Percentiles rank a stretch among this genome's conserved stretches.
Evolutionary conservation across 1,140 invertebrate species (phyloP).

Genomic region (Maconellicoccus hirsutus): DNA sequence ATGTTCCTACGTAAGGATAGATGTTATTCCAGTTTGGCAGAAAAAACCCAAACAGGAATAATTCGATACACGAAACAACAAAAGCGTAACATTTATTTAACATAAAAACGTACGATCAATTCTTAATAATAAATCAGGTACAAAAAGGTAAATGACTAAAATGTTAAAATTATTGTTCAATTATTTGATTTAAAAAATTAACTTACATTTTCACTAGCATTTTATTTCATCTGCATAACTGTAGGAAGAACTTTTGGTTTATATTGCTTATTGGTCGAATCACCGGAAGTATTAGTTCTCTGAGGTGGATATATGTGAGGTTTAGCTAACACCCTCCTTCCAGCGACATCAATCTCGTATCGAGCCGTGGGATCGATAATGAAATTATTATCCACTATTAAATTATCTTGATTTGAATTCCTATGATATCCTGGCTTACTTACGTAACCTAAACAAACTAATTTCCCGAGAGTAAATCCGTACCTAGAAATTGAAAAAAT

Average conservation of each 20-base stretch:
- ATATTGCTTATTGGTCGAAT: too few species aligned
- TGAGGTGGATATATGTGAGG: slow-evolving; percentile 46
- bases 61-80: too few species aligned
- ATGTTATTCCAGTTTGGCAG: not conserved
- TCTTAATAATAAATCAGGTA: too few species aligned
- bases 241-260: too few species aligned
- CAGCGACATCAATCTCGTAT: slow-evolving; percentile 57
- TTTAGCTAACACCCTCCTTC: slow-evolving; percentile 45
- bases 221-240: too few species aligned
- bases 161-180: too few species aligned
- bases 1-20: not conserved
- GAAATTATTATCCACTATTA: slow-evolving; percentile 47
- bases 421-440: slow-evolving; percentile 35
- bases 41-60: not conserved
- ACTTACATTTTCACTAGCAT: too few species aligned
- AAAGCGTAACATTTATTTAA: too few species aligned
- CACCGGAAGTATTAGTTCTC: slow-evolving; percentile 27
- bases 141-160: too few species aligned
- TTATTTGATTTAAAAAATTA: too few species aligned
- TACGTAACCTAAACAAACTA: slow-evolving; percentile 57
- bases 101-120: too few species aligned
- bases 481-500: slow-evolving; percentile 39
- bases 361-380: slow-evolving; percentile 44
- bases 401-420: slow-evolving; percentile 26
- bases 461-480: slow-evolving; percentile 48